Percentiles rank a stretch among this genome's conserved stretches.
Conservation (phyloP, 2,888 invertebrate genomes). For the Nephrotoma guestfalica region DNA sequence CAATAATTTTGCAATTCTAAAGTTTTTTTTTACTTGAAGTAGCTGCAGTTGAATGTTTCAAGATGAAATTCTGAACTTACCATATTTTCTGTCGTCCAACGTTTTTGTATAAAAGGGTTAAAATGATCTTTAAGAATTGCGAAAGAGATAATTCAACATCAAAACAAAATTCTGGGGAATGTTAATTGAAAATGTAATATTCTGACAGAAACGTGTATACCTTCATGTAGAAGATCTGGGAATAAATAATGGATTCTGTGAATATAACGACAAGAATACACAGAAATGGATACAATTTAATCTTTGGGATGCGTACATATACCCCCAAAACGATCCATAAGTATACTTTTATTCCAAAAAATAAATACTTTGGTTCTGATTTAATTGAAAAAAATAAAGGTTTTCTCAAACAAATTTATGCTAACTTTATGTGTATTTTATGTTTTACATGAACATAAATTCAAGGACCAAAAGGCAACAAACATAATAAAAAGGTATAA, state of each 20-base stretch:
- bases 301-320: neutral
- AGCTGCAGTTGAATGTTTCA: too few relatives aligned
- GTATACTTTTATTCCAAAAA: neutral
- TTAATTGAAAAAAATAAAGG: neutral
- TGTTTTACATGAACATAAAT: neutral
- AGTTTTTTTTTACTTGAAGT: too few relatives aligned
- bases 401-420: neutral
- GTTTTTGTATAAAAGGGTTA: too few relatives aligned
- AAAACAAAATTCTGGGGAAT: too few relatives aligned
- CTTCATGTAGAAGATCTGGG: neutral
- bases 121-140: too few relatives aligned
- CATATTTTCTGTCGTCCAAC: too few relatives aligned
- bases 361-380: neutral
- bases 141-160: too few relatives aligned
- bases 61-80: too few relatives aligned
- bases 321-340: neutral
- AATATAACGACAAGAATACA: neutral
- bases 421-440: neutral
- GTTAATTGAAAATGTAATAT: too few relatives aligned
- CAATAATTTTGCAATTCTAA: too few relatives aligned
- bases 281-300: neutral
- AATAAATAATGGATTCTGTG: neutral
- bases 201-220: too few relatives aligned
- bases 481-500: neutral
- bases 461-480: neutral